Percentiles rank a stretch among this genome's conserved stretches.
These are phyloP conservation scores for Magallana ariakensis DNA, from an alignment of 1,140 invertebrate species.

Conservation along the genomic window DNA sequence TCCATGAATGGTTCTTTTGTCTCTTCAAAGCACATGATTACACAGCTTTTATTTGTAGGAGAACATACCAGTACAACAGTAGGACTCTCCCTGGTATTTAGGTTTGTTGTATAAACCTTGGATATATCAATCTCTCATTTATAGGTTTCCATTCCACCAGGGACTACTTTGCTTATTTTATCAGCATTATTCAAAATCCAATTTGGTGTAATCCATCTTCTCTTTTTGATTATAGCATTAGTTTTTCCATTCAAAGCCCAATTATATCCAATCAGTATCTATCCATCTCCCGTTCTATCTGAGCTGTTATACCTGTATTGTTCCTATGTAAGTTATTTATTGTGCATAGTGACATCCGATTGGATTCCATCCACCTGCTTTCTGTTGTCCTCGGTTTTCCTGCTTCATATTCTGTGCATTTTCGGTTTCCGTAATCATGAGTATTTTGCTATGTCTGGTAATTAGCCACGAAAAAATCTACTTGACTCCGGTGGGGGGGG, in stretches of 20 bases:
- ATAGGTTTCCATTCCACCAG: conserved; percentile 53
- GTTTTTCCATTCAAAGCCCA: conserved; percentile 31
- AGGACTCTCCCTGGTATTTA: conserved; percentile 46
- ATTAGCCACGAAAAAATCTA: no score
- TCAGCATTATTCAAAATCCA: conserved; percentile 42
- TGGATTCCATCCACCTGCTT: no score
- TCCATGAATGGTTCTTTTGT: conserved; percentile 58
- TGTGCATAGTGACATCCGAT: no score
- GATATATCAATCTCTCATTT: conserved; percentile 43
- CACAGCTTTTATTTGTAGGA: conserved; percentile 45
- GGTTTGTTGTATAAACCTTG: conserved; percentile 37
- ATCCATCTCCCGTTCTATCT: conserved; percentile 47
- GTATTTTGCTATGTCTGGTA: no score
- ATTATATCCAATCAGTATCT: conserved; percentile 43
- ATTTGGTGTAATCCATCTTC: conserved; percentile 47
- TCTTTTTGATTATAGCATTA: conserved; percentile 33
- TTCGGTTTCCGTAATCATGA: no score
- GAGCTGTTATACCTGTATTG: not conserved
- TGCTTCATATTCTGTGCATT: no score
- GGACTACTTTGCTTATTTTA: conserved; percentile 26
- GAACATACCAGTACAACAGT: no score
- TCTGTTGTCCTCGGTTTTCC: no score
- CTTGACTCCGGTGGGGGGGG: no score
- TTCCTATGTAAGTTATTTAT: no score
- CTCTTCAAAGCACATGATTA: conserved; percentile 41